Base-by-base conservation (phyloP, 2,888 invertebrate genomes). In the Apamea epomidion region DNA sequence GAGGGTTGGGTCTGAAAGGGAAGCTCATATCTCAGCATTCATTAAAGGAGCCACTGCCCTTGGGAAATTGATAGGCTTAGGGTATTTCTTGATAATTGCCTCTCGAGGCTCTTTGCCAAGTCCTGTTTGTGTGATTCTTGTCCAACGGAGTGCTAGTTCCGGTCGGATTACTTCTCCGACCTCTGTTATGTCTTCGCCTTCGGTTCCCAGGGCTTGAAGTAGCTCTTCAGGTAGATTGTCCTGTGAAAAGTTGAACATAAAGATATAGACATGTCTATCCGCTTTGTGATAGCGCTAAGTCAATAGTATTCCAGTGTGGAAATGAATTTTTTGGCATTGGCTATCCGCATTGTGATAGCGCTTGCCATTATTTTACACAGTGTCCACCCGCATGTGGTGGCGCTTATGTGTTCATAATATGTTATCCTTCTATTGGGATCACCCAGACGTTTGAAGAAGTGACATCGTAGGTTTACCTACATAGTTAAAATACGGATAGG, bases 231-330 rank as follows among this genome's bases (percentile, higher is more conserved):
- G 65, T 12, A 74, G 37, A 51, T n/a, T 62, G 21, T 73, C 29
- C 21, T 74, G 51, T 74, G 74, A 65, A 74, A 74, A 18, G 8
- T 21, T 12, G 18, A 12, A 73, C 6, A 45, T 60, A 64, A 64
- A 8, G 29, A 62, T 62, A 29, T 29, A 73, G 60, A 62, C 45
- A n/a, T 73, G 62, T 73, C 73, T 73, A 64, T 73, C 73, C 62
- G 73, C 45, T 62, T 12, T 48, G 73, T 62, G 73, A 62, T 73
- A 73, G 62, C 62, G 62, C 73, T 64, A 48, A 73, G 48, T 73
- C 73, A 62, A 48, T 73, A 21, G 62, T 64, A 45, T 73, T 73
- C 62, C 73, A 73, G 6, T 73, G 45, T 21, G 45, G 62, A 73
- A 73, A 45, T 73, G 0, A 14, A 64, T 37, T 73, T 21, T 73